These are phyloP conservation scores for Aporophyla lueneburgensis DNA, from an alignment of 2,888 invertebrate species.

Conservation along the genomic window DNA sequence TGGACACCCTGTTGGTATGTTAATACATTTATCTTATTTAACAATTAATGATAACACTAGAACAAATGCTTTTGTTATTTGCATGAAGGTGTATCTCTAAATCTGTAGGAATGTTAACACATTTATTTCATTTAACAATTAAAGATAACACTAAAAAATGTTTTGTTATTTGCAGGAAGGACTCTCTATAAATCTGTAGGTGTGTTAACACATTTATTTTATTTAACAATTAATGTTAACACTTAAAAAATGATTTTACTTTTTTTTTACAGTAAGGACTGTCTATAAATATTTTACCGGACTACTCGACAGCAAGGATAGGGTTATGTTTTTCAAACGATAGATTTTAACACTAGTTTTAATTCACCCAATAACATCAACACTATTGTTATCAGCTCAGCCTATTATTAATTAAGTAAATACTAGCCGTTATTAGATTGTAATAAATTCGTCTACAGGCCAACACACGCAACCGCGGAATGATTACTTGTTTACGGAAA, in stretches of 20 bases:
- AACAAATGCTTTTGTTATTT: no score
- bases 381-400: background rate
- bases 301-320: background rate
- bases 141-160: no score
- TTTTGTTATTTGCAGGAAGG: no score
- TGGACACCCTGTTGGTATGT: no score
- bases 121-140: background rate
- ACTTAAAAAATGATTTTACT: background rate
- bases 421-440: background rate
- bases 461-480: constrained; percentile 18
- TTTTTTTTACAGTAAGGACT: background rate
- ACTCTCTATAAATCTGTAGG: no score
- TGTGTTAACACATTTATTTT: no score
- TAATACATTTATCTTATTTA: no score
- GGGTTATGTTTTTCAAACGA: background rate
- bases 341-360: background rate
- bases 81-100: no score
- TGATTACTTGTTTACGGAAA: constrained; percentile 19
- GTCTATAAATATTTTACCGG: background rate
- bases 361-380: background rate
- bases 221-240: background rate
- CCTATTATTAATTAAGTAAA: background rate
- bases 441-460: constrained; percentile 1
- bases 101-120: no score
- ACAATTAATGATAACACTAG: background rate